phyloP scores from a whole-genome alignment of 1,140 invertebrate genomes.

The Penaeus indicus region DNA sequence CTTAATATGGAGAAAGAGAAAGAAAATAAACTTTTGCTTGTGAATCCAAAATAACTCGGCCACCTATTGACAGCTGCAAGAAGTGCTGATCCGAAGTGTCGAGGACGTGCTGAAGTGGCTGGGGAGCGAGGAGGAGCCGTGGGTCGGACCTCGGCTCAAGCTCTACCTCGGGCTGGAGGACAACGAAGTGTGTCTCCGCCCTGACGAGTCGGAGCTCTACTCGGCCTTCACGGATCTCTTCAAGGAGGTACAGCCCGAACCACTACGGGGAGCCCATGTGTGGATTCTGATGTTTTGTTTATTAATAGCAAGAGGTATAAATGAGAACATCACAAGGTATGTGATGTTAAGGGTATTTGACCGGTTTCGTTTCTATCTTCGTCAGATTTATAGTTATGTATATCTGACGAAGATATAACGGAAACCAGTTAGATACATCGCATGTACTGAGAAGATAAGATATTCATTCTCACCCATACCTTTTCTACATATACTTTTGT shows the following conservation, averaged over 20 bases:
- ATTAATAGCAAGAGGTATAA: neutral
- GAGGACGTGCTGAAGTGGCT: slow-evolving; percentile 55
- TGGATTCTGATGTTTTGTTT: neutral
- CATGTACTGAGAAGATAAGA: too few relatives aligned
- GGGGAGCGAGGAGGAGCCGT: slow-evolving; percentile 61
- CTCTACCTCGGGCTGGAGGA: slow-evolving; percentile 59
- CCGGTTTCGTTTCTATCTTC: too few relatives aligned
- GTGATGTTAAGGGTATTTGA: too few relatives aligned
- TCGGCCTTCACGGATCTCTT: slow-evolving; percentile 57
- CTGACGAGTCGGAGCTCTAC: slow-evolving; percentile 52
- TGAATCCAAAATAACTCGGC: too few relatives aligned
- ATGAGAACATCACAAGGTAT: too few relatives aligned
- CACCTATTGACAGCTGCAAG: slow-evolving; percentile 35
- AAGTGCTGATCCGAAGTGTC: slow-evolving; percentile 54
- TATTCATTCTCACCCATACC: neutral
- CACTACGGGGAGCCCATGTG: neutral
- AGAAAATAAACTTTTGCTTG: too few relatives aligned
- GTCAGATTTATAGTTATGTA: too few relatives aligned
- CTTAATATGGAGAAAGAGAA: too few relatives aligned
- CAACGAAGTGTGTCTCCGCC: slow-evolving; percentile 47
- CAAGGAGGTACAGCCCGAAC: slow-evolving; percentile 42
- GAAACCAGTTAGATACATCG: too few relatives aligned
- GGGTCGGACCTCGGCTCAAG: slow-evolving; percentile 60
- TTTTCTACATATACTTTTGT: too few relatives aligned
- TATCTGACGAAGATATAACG: too few relatives aligned